Conservation (phyloP, 1,140 invertebrate genomes). For the Lineus longissimus region DNA sequence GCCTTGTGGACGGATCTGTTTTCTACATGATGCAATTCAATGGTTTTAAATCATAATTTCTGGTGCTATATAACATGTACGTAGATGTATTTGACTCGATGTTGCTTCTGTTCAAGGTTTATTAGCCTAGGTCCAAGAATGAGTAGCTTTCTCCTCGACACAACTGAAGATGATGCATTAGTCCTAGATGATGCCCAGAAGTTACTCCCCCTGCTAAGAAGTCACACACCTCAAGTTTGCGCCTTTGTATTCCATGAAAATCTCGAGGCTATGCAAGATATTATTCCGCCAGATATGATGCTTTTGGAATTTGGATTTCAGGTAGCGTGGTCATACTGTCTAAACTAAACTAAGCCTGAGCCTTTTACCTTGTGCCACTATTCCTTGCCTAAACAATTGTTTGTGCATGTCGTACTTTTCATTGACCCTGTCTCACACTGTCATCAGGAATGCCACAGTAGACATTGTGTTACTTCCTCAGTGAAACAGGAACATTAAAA, state of each 20-base stretch:
- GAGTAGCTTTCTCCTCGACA: conserved; percentile 59
- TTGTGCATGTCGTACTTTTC: too few species aligned
- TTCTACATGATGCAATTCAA: too few species aligned
- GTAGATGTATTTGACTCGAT: too few species aligned
- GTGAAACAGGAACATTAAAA: too few species aligned
- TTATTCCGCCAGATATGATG: conserved; percentile 61
- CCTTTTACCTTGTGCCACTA: too few species aligned
- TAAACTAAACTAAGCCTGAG: conserved; percentile 20
- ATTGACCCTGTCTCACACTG: too few species aligned
- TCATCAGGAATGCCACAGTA: too few species aligned
- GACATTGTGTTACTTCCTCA: too few species aligned
- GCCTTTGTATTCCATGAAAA: conserved; percentile 43
- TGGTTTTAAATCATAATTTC: too few species aligned
- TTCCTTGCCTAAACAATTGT: too few species aligned
- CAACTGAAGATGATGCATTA: conserved; percentile 54
- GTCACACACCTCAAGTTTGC: conserved; percentile 61
- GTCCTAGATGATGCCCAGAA: conserved; percentile 43
- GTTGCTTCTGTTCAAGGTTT: conserved; percentile 47
- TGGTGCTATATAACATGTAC: too few species aligned
- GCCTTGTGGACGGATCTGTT: too few species aligned
- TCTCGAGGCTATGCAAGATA: conserved; percentile 25
- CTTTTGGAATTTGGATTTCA: conserved; percentile 66
- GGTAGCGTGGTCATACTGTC: conserved; percentile 40
- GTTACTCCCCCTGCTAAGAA: conserved; percentile 57
- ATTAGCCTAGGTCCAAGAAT: conserved; percentile 63